Evolutionary conservation across 2,888 invertebrate species (phyloP).

Genomic region (Aelia acuminata): DNA sequence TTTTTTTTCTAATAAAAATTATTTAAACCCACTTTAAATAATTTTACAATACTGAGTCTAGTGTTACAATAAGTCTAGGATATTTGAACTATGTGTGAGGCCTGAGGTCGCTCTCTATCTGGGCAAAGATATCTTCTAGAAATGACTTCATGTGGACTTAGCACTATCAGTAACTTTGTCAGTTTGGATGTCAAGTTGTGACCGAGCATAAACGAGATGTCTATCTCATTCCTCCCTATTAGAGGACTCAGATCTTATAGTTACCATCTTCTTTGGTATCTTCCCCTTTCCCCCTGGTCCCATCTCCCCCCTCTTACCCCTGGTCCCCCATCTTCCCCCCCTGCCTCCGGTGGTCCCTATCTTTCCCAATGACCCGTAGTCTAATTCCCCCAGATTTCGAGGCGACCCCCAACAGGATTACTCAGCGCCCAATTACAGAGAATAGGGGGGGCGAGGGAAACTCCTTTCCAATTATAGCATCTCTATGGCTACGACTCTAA

Average conservation of each 20-base stretch:
- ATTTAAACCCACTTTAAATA: too few relatives aligned
- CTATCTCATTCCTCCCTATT: neutral
- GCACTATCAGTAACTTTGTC: constrained; percentile 13
- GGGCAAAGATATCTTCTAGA: neutral
- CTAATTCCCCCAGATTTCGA: constrained; percentile 25
- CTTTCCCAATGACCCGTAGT: constrained; percentile 34
- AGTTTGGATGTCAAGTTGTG: neutral
- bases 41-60: too few relatives aligned
- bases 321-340: neutral
- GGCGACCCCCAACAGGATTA: neutral
- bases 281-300: neutral
- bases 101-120: too few relatives aligned
- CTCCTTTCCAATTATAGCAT: constrained; percentile 29
- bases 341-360: too few relatives aligned
- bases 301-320: neutral
- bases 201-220: neutral
- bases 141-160: neutral
- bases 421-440: constrained; percentile 45
- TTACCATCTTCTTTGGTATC: neutral
- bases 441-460: neutral
- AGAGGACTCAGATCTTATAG: neutral
- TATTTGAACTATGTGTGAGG: too few relatives aligned
- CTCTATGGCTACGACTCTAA: constrained; percentile 41
- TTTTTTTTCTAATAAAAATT: too few relatives aligned
- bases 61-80: too few relatives aligned